Conservation (phyloP, 1,140 invertebrate species). For the Drosophila hydei region DNA sequence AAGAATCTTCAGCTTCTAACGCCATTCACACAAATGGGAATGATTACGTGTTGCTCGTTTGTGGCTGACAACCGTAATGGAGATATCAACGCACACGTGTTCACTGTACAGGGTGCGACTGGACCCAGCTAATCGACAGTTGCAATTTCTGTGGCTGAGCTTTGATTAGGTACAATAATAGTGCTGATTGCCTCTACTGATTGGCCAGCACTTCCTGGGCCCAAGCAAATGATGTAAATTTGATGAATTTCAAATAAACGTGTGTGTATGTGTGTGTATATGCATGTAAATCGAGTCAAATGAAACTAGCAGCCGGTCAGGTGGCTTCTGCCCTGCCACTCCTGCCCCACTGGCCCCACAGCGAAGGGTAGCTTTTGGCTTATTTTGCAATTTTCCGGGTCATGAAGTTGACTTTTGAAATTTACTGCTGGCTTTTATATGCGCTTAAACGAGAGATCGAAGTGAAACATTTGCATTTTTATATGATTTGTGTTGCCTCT, state of each 20-base stretch:
- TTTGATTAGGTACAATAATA: slow-evolving; percentile 78
- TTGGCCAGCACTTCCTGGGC: slow-evolving; percentile 54
- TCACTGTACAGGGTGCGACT: slow-evolving; percentile 7
- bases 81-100: neutral
- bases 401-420: slow-evolving; percentile 66
- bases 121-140: slow-evolving; percentile 38
- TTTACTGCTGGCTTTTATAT: slow-evolving; percentile 61
- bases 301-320: slow-evolving; percentile 41
- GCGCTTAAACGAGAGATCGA: slow-evolving; percentile 59
- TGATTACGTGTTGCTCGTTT: neutral
- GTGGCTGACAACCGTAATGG: neutral
- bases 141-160: slow-evolving; percentile 63
- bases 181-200: slow-evolving; percentile 70
- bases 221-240: slow-evolving; percentile 71
- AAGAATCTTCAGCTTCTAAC: neutral
- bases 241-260: slow-evolving; percentile 68
- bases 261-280: neutral
- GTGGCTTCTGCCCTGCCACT: neutral
- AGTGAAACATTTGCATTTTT: slow-evolving; percentile 58
- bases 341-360: neutral
- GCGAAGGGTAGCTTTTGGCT: slow-evolving; percentile 43
- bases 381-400: slow-evolving; percentile 67
- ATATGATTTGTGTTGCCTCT: slow-evolving; percentile 36
- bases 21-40: neutral
- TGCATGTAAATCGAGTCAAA: slow-evolving; percentile 53